Evolutionary conservation across 1,140 invertebrate genomes (phyloP), one percentile per base, ranked within the genome.

Genomic region (Choristoneura fumiferana): DNA sequence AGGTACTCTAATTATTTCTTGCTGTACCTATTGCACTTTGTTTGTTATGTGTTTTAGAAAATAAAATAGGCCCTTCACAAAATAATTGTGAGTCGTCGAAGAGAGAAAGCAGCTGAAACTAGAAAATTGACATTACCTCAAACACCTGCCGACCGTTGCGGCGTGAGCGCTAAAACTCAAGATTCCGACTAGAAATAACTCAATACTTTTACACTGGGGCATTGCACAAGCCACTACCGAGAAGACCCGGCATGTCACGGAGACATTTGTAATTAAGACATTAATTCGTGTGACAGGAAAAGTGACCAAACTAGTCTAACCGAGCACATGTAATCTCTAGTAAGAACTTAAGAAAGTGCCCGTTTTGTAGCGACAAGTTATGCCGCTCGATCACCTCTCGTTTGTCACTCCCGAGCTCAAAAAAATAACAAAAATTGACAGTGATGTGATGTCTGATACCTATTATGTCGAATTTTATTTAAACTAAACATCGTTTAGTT

Each of bases 311-410:
- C 60, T 37, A 22, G 62, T 63, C 56, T 22, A 55, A 57, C 57
- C 57, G 57, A 57, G 64, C 52, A 59, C 52, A 14, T 52, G 39
- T 49, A 62, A 49, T 49, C 22, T 49, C 43, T 65, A 43, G 62
- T 62, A 60, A 57, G 39, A 63, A 38, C 43, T 18, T 58, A 67
- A 67, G 69, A 71, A 71, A 71, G 69, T 67, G 62, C 63, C n/a
- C 35, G 64, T 70, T 49, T 49, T 49, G 43, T 49, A 49, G 17
- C 43, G 12, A 49, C 43, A 29, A 49, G 43, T 49, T 49, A 22
- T 18, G 18, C 43, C 43, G 40, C 15, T 22, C 17, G 22, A 29
- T 29, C 22, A 29, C 22, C 22, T 29, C 22, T 2, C 6, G 43
- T 49, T 8, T 33, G n/a, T 8, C 43, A 12, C 22, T 4, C 40